Conservation (phyloP, 2,888 invertebrate species). For the Adelognathus sp. region DNA sequence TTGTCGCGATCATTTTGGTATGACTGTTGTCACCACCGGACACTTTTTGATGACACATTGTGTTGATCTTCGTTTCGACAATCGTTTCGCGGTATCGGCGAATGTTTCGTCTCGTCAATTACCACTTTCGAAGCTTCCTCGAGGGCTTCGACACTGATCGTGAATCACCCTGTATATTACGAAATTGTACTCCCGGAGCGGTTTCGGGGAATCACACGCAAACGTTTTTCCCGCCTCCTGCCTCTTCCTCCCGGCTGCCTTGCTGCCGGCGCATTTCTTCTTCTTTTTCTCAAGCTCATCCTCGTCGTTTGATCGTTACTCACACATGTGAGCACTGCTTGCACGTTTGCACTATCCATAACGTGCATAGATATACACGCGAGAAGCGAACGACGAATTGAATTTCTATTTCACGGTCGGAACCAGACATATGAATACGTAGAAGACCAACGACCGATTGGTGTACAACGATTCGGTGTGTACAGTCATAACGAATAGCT, state of each 20-base stretch:
- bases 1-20: background rate
- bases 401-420: slow-evolving; percentile 30
- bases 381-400: slow-evolving; percentile 17
- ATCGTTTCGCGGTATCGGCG: too few relatives aligned
- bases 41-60: too few relatives aligned
- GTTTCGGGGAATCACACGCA: slow-evolving; percentile 38
- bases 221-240: slow-evolving; percentile 30
- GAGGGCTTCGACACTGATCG: slow-evolving; percentile 3
- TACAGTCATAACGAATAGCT: background rate
- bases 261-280: background rate
- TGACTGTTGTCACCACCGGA: too few relatives aligned
- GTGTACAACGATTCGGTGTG: background rate
- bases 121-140: slow-evolving; percentile 51
- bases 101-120: too few relatives aligned
- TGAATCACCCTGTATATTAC: slow-evolving; percentile 19
- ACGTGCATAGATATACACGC: too few relatives aligned
- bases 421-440: slow-evolving; percentile 48
- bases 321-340: slow-evolving; percentile 7
- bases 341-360: background rate
- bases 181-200: slow-evolving; percentile 35
- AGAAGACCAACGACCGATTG: slow-evolving; percentile 4
- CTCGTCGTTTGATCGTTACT: slow-evolving; percentile 29
- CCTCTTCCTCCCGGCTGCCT: slow-evolving; percentile 22
- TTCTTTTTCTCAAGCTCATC: slow-evolving; percentile 7
- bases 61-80: too few relatives aligned